phyloP scores from a whole-genome alignment of 2,888 invertebrate species.

The Sinodicranocentrus sp. region DNA sequence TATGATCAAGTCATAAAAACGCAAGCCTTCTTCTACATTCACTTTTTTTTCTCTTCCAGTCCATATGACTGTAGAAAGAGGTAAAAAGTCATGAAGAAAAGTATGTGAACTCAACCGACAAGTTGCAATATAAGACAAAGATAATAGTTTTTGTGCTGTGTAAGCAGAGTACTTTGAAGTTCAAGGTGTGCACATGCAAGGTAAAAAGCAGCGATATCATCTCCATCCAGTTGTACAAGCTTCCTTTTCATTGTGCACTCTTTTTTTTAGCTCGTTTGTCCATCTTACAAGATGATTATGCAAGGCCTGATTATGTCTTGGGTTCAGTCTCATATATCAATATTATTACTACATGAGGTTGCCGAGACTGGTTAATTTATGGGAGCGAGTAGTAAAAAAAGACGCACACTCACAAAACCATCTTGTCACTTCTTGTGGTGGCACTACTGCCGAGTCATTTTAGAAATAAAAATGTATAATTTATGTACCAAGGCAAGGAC shows the following conservation, averaged over 20 bases:
- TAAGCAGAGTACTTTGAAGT: slow-evolving; percentile 3
- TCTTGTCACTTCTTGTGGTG: neutral
- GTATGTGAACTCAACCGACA: slow-evolving; percentile 24
- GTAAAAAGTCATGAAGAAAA: slow-evolving; percentile 24
- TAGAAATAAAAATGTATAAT: slow-evolving; percentile 8
- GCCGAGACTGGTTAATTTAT: slow-evolving; percentile 7
- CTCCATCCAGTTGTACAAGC: slow-evolving; percentile 26
- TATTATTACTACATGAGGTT: neutral
- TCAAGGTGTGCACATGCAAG: slow-evolving; percentile 16
- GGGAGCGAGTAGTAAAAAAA: neutral
- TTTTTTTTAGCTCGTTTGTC: too few relatives aligned
- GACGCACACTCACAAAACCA: too few relatives aligned
- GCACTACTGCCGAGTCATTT: neutral
- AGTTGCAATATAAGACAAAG: neutral
- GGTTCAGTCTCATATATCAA: neutral
- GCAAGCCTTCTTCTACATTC: neutral
- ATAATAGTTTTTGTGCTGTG: neutral
- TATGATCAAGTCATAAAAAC: slow-evolving; percentile 25
- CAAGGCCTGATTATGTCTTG: neutral
- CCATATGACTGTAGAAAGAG: slow-evolving; percentile 5
- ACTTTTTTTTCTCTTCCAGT: neutral
- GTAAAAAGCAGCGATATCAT: neutral
- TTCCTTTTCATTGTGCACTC: neutral
- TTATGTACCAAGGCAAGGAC: neutral
- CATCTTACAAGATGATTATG: neutral